Base-by-base conservation (phyloP, 2,797 vertebrate genomes). In the Siniperca undulata region DNA sequence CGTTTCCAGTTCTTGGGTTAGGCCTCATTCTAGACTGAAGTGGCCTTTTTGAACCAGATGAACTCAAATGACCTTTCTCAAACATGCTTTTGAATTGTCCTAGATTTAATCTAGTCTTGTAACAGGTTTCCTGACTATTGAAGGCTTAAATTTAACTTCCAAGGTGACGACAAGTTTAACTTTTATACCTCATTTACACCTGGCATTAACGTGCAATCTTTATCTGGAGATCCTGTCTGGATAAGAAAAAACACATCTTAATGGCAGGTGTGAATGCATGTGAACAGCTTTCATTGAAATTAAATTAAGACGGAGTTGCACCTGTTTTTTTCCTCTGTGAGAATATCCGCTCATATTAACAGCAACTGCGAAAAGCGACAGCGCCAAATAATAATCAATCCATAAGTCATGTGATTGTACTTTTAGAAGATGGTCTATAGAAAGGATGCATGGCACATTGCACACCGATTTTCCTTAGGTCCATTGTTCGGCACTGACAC, bases 401-500 rank as follows among this genome's bases (percentile, higher is more conserved):
- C 14, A 16, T 34, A 7, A 42, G 11, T 58, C 22, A 58, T 50
- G 19, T 58, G 36, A 27, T 24, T 55, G 36, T 34, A 52, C 30
- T n/a, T 30, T 17, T 27, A 13, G 38, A 8, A 34, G 27, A 8
- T 14, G 24, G 9, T 48, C 1, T 58, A 20, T 44, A 16, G 59
- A 55, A 36, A 52, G 5, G 44, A 52, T 17, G 38, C n/a, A 30
- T n/a, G 40, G 13, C 6, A 48, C 27, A 71, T 34, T 5, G 7
- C 14, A 34, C 38, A 12, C 22, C 12, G 5, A 44, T 70, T 70
- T 70, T 55, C 53, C 52, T 71, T 9, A 34, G 11, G n/a, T 38
- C 62, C 53, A 70, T 68, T 68, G 75, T 78, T 77, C 46, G 48
- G 62, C 64, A 6, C 27, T 53, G 38, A 48, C 30, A 40, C 58